Conservation (phyloP, 2,888 invertebrate species). For the Allacma fusca region DNA sequence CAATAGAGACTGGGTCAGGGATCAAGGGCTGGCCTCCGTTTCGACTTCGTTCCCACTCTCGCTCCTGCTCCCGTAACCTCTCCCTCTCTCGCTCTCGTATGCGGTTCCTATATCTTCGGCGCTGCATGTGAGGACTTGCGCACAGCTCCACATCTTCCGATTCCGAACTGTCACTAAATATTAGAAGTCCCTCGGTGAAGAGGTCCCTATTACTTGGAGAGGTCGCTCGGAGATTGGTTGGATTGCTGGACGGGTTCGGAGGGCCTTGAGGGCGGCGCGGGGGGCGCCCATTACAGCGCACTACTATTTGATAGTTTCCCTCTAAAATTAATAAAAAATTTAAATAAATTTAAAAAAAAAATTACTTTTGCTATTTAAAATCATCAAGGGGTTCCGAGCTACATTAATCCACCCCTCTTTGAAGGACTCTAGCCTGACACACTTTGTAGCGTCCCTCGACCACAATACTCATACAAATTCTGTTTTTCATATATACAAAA, state of each 20-base stretch:
- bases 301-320: neutral
- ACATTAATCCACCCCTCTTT: too few relatives aligned
- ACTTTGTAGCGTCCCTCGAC: too few relatives aligned
- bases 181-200: slow-evolving; percentile 58
- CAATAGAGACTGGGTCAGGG: slow-evolving; percentile 54
- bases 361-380: neutral
- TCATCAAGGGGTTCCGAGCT: too few relatives aligned
- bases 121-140: slow-evolving; percentile 82
- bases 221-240: slow-evolving; percentile 6
- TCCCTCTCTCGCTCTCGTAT: slow-evolving; percentile 57
- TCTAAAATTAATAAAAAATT: slow-evolving; percentile 6
- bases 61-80: slow-evolving; percentile 58
- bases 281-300: neutral
- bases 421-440: too few relatives aligned
- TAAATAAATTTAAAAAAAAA: slow-evolving; percentile 5
- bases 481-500: too few relatives aligned
- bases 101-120: slow-evolving; percentile 66
- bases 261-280: too few relatives aligned
- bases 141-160: slow-evolving; percentile 76
- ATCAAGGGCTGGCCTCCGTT: slow-evolving; percentile 51
- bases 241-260: slow-evolving; percentile 26
- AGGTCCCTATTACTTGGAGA: neutral
- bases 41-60: slow-evolving; percentile 50
- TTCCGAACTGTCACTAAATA: slow-evolving; percentile 72
- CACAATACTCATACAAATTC: too few relatives aligned